Base-by-base conservation (phyloP, 2,113 vertebrate genomes). In the Egretta garzetta region DNA sequence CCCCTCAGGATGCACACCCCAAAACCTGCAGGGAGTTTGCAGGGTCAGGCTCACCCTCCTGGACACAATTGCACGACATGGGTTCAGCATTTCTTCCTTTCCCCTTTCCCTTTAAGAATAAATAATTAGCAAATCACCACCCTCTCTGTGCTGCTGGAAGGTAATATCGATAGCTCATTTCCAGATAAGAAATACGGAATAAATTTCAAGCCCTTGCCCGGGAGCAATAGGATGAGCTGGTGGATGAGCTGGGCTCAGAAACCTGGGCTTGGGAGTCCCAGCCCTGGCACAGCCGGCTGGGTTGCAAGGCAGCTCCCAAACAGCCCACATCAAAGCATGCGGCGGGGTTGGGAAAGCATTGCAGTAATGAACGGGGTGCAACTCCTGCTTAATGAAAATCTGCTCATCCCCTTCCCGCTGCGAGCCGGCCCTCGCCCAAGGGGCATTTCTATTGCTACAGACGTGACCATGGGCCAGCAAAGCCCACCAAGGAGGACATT, bases 261-360 rank as follows among this genome's bases (percentile, higher is more conserved):
- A 59, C 75, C 72, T 1, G 17, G 56, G 10, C 1, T 70, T 70
- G 62, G 62, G 80, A 91, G 84, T 24, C 32, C 4, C 86, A 56
- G 73, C 39, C 72, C 76, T 3, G 23, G 79, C 4, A 2, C 67
- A 86, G 91, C 72, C 17, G 19, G 84, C 81, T 89, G 86, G 86
- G 58, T 79, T 53, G n/a, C 62, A 45, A n/a, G 50, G 86, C 32
- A 14, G 81, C 63, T 96, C 77, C 88, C 17, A 4, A 73, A 8
- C 7, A 85, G 24, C 87, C 94, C 95, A 97, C 95, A 97, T 96
- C 96, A 97, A 97, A 97, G 95, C 6, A 0, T 0, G 8, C 17
- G n/a, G 84, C 55, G 7, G 68, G 49, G 75, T 88, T 95, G 92
- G 52, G 88, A 95, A 97, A 96, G 92, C 55, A 1, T 41, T 47